Conservation (phyloP, 2,797 vertebrate species). For the Cryptoprocta ferox region DNA sequence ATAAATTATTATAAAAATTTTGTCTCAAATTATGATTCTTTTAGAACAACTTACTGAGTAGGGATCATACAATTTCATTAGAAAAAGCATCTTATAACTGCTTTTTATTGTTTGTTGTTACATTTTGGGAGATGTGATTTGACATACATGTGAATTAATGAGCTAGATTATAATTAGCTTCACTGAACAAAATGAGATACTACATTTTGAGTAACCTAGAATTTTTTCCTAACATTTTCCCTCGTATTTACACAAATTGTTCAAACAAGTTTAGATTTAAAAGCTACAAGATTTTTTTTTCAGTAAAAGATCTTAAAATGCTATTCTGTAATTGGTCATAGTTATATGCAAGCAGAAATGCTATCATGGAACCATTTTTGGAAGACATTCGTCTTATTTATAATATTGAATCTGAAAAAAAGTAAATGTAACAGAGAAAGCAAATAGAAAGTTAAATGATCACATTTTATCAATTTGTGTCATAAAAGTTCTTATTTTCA, state of each 20-base stretch:
- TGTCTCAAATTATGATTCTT: background rate
- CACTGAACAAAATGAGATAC: conserved; percentile 31
- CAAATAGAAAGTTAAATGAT: background rate
- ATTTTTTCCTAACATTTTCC: background rate
- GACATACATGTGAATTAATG: background rate
- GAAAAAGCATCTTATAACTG: background rate
- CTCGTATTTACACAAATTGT: background rate
- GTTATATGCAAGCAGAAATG: background rate
- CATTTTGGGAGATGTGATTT: background rate
- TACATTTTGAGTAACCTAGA: background rate
- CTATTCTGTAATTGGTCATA: background rate
- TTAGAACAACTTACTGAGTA: background rate
- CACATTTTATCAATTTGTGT: background rate
- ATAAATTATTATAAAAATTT: background rate
- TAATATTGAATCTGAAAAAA: background rate
- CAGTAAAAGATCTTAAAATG: background rate
- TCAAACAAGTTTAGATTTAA: background rate
- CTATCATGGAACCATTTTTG: background rate
- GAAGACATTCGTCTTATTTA: background rate
- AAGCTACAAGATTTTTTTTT: background rate
- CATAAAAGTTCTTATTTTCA: background rate
- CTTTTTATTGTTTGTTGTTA: background rate
- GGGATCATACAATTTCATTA: background rate
- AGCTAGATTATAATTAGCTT: background rate
- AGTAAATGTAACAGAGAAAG: background rate